Evolutionary conservation across 2,113 vertebrate genomes (phyloP).

Genomic region (Elachura formosa): DNA sequence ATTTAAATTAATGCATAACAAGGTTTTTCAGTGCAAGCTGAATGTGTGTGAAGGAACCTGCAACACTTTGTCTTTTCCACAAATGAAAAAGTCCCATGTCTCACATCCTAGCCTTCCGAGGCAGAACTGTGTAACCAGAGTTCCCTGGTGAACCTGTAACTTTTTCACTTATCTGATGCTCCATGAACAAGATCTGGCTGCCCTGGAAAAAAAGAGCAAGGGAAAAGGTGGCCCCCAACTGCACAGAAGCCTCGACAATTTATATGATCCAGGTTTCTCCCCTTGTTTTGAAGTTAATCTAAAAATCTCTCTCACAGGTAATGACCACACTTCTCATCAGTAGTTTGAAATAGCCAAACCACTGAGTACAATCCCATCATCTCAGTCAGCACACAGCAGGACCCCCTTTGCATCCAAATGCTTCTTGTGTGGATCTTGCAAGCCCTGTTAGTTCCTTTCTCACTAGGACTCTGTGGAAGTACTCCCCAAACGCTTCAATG

Average conservation of each 20-base stretch:
- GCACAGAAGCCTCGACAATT: background rate
- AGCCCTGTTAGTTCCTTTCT: background rate
- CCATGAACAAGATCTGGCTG: background rate
- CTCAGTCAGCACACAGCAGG: background rate
- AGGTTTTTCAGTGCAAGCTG: background rate
- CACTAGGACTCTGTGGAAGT: background rate
- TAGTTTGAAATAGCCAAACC: background rate
- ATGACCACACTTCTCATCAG: background rate
- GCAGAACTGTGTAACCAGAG: background rate
- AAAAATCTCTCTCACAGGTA: background rate
- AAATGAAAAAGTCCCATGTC: background rate
- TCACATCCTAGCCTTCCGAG: background rate
- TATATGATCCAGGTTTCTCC: background rate
- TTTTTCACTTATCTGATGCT: background rate
- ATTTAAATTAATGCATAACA: background rate
- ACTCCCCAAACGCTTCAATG: background rate
- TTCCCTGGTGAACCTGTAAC: background rate
- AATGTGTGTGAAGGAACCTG: background rate
- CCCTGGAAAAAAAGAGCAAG: background rate
- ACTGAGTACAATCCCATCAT: background rate
- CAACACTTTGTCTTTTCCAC: background rate
- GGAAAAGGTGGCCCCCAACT: background rate
- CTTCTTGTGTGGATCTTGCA: background rate
- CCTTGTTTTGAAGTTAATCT: background rate
- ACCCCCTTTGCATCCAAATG: background rate